Percentiles rank a stretch among this genome's conserved stretches.
Conservation (phyloP, 1,140 invertebrate genomes). For the Drosophila jambulina region DNA sequence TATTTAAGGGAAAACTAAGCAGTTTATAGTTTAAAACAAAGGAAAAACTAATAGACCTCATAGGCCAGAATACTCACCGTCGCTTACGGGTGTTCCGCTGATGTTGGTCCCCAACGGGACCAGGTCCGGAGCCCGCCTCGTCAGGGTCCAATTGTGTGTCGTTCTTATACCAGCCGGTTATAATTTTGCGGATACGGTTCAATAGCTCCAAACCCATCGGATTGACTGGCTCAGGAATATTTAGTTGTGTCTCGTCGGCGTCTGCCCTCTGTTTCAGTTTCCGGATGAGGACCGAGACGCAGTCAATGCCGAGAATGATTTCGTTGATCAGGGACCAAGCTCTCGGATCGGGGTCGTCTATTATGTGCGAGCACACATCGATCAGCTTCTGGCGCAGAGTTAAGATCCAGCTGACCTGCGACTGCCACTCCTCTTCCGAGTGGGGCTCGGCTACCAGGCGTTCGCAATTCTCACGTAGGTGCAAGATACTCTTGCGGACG, state of each 20-base stretch:
- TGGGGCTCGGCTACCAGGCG: not conserved
- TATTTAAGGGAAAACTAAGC: not conserved
- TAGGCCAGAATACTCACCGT: not conserved
- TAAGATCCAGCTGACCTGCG: too few relatives aligned
- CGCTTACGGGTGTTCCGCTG: not conserved
- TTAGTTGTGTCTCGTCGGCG: not conserved
- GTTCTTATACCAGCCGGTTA: conserved; percentile 46
- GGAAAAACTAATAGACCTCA: too few relatives aligned
- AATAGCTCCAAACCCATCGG: conserved; percentile 68
- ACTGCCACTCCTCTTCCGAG: not conserved
- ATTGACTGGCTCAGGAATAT: not conserved
- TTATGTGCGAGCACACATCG: not conserved
- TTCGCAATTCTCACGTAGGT: not conserved
- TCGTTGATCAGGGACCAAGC: not conserved
- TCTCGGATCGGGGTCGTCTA: not conserved
- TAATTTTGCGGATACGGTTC: conserved; percentile 40
- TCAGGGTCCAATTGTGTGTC: not conserved
- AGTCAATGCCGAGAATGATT: not conserved
- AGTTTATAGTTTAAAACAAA: not conserved
- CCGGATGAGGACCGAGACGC: too few relatives aligned
- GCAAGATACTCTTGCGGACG: not conserved
- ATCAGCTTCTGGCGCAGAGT: not conserved
- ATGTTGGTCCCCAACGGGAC: not conserved
- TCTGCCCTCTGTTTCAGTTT: not conserved
- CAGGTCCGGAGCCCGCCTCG: not conserved